A percentile compares a stretch with the other conserved stretches of the same genome.
phyloP scores from a whole-genome alignment of 2,888 invertebrate genomes.

The Plemyria rubiginata region DNA sequence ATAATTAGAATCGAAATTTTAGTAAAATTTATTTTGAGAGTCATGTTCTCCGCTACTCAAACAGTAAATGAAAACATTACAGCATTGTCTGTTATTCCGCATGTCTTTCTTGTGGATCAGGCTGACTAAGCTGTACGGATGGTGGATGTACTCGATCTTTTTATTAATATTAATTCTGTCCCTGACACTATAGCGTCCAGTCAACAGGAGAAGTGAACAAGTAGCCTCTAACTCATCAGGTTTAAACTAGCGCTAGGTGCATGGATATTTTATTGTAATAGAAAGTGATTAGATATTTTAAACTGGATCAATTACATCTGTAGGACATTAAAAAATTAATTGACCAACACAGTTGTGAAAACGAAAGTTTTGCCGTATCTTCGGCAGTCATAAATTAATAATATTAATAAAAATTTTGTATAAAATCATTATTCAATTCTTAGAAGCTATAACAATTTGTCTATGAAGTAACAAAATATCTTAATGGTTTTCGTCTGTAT shows the following conservation, averaged over 20 bases:
- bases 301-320: constrained; percentile 38
- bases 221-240: too few relatives aligned
- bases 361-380: constrained; percentile 37
- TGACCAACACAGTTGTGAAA: constrained; percentile 32
- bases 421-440: constrained; percentile 25
- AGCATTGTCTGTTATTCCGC: too few relatives aligned
- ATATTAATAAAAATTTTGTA: constrained; percentile 29
- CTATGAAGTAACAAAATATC: constrained; percentile 18
- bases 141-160: too few relatives aligned
- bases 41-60: too few relatives aligned
- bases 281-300: constrained; percentile 47
- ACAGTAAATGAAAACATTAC: too few relatives aligned
- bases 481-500: neutral
- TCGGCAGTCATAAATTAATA: constrained; percentile 18
- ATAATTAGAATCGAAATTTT: neutral
- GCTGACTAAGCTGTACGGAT: too few relatives aligned
- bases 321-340: constrained; percentile 29
- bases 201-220: too few relatives aligned
- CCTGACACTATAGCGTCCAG: too few relatives aligned
- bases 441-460: constrained; percentile 20
- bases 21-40: neutral
- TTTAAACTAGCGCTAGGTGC: neutral
- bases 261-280: constrained; percentile 49
- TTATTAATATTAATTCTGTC: too few relatives aligned
- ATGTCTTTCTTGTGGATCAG: too few relatives aligned